Conservation (phyloP, 2,888 invertebrate species). For the Pammene aurita region DNA sequence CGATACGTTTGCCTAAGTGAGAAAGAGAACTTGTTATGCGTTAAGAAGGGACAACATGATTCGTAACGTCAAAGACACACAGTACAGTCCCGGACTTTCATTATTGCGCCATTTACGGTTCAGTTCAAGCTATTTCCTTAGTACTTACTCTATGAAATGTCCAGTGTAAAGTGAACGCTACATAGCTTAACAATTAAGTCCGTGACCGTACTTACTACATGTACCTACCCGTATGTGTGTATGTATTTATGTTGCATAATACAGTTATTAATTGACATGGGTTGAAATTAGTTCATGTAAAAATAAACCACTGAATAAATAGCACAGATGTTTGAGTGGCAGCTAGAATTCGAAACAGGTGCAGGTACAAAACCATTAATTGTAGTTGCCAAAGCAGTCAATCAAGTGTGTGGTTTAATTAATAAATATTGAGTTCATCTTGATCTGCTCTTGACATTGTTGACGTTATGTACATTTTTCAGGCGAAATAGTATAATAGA, state of each 20-base stretch:
- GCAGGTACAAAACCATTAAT: slow-evolving; percentile 19
- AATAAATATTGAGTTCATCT: slow-evolving; percentile 12
- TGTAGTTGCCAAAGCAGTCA: slow-evolving; percentile 22
- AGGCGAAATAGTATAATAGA: neutral
- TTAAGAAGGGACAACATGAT: too few relatives aligned
- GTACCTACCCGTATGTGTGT: too few relatives aligned
- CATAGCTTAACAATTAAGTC: too few relatives aligned
- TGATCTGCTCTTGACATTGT: neutral
- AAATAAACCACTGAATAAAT: neutral
- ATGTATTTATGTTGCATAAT: neutral
- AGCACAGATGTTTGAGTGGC: slow-evolving; percentile 17
- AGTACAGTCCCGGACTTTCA: too few relatives aligned
- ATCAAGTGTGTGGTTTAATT: slow-evolving; percentile 8
- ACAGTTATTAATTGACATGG: neutral
- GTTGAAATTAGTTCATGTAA: slow-evolving; percentile 7
- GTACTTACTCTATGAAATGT: too few relatives aligned
- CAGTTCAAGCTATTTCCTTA: too few relatives aligned
- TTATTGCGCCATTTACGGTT: too few relatives aligned
- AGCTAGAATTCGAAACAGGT: slow-evolving; percentile 6
- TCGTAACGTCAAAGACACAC: too few relatives aligned
- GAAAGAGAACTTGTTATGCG: too few relatives aligned
- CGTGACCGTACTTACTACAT: too few relatives aligned
- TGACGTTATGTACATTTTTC: neutral
- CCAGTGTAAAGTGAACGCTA: too few relatives aligned
- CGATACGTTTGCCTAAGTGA: too few relatives aligned